Percentiles rank a stretch among this genome's conserved stretches.
phyloP scores from a whole-genome alignment of 2,797 vertebrate species.

The Helarctos malayanus region DNA sequence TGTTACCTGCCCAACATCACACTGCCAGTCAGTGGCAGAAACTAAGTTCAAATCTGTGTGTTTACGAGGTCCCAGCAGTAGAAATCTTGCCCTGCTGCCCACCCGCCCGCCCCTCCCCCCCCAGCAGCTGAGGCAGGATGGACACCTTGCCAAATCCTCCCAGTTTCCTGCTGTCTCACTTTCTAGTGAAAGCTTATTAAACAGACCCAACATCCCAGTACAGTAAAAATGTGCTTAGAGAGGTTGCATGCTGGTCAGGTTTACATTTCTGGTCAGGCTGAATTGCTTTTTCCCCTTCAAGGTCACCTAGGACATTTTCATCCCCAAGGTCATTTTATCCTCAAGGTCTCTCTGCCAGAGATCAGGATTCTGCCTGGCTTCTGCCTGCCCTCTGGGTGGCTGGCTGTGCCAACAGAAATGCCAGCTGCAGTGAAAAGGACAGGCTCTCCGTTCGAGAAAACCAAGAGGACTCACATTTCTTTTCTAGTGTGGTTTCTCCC shows the following conservation, averaged over 20 bases:
- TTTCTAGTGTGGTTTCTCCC: slow-evolving; percentile 65
- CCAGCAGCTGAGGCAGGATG: neutral
- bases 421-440: slow-evolving; percentile 79
- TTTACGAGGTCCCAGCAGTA: neutral
- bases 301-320: slow-evolving; percentile 18
- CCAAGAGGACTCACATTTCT: slow-evolving; percentile 45
- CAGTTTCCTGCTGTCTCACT: neutral
- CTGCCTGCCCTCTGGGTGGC: slow-evolving; percentile 47
- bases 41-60: neutral
- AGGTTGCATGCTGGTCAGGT: neutral
- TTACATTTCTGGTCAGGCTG: neutral
- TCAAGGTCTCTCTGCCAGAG: slow-evolving; percentile 21
- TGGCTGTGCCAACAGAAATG: slow-evolving; percentile 71
- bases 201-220: too few species aligned
- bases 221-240: neutral
- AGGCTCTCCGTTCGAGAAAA: slow-evolving; percentile 62
- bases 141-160: neutral
- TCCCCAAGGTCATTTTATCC: neutral
- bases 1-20: neutral
- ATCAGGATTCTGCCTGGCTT: slow-evolving; percentile 59
- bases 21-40: neutral
- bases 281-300: neutral
- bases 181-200: neutral
- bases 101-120: neutral
- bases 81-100: neutral